Evolutionary conservation across 1,140 invertebrate species (phyloP).

Genomic region (Physella acuta): DNA sequence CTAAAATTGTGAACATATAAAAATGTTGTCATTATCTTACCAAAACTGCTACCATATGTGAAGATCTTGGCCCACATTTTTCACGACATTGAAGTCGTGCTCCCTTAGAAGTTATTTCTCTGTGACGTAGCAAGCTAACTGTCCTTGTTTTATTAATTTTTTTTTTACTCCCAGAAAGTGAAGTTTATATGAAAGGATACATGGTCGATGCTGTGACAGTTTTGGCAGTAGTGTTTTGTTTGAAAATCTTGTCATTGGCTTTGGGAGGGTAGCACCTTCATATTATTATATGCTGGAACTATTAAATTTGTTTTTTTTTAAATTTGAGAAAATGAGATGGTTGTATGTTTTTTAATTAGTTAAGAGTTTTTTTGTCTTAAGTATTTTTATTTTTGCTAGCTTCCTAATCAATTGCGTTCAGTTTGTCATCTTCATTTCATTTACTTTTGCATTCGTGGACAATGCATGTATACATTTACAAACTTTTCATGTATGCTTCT

Average conservation of each 20-base stretch:
- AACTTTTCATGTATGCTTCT: not conserved
- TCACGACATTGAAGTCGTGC: not conserved
- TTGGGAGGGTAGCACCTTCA: not conserved
- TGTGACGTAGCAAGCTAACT: no score
- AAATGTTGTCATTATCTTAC: constrained; percentile 30
- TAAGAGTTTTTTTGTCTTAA: not conserved
- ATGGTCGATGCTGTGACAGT: not conserved
- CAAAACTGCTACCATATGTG: constrained; percentile 36
- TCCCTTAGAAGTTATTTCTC: not conserved
- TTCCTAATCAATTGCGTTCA: no score
- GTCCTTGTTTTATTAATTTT: no score
- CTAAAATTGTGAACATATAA: constrained; percentile 17
- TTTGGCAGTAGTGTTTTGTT: constrained; percentile 6
- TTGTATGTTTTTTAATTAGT: not conserved
- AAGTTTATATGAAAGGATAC: not conserved
- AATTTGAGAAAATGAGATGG: not conserved
- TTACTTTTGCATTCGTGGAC: not conserved
- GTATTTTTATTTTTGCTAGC: not conserved
- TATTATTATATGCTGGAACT: not conserved
- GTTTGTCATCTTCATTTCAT: not conserved
- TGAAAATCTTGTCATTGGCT: not conserved
- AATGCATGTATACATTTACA: not conserved
- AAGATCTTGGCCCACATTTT: constrained; percentile 29
- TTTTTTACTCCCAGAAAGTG: not conserved
- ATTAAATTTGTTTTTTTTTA: not conserved